phyloP scores from a whole-genome alignment of 2,113 vertebrate species.

The Festucalex cinctus region DNA sequence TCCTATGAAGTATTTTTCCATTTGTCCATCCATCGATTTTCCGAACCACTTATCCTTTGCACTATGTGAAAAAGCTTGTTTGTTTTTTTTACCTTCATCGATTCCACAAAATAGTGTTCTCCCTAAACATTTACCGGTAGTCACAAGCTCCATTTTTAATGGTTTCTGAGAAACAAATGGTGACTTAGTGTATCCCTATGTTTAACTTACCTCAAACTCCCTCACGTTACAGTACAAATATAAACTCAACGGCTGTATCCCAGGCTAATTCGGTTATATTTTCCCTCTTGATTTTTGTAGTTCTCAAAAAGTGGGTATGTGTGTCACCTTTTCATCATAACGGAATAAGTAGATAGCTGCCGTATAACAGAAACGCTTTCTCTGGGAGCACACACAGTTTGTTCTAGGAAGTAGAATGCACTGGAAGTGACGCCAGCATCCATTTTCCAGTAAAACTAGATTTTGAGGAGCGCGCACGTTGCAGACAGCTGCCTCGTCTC shows the following conservation, averaged over 20 bases:
- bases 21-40: too few relatives aligned
- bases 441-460: constrained; percentile 38
- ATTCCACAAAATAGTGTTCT: too few relatives aligned
- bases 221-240: neutral
- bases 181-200: too few relatives aligned
- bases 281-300: neutral
- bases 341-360: neutral
- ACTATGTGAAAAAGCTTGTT: too few relatives aligned
- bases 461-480: constrained; percentile 32
- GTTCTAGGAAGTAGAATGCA: constrained; percentile 37
- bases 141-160: too few relatives aligned
- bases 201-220: too few relatives aligned
- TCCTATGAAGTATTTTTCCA: too few relatives aligned
- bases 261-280: neutral
- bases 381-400: constrained; percentile 15
- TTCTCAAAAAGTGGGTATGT: neutral
- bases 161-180: too few relatives aligned
- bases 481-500: constrained; percentile 44
- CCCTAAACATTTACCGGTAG: too few relatives aligned
- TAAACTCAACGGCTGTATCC: neutral
- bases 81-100: too few relatives aligned
- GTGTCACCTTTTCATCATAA: neutral
- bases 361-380: constrained; percentile 19
- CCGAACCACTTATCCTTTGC: too few relatives aligned
- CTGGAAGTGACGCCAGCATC: constrained; percentile 38